Conservation (phyloP, 2,113 vertebrate species). For the Thamnophis sirtalis region DNA sequence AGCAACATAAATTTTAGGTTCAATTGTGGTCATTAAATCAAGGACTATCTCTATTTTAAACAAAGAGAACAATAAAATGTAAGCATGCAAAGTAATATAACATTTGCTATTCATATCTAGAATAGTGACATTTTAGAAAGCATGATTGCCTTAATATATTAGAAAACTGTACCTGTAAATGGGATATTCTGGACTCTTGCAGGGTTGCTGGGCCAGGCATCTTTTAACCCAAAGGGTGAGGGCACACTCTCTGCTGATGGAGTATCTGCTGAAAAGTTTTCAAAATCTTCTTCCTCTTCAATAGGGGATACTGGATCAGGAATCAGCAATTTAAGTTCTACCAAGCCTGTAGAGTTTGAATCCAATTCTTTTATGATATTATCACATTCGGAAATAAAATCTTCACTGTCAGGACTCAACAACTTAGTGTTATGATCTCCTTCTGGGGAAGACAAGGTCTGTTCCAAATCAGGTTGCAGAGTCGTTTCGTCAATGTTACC, state of each 20-base stretch:
- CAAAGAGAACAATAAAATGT: background rate
- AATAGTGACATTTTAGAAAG: background rate
- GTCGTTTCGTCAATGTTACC: conserved; percentile 21
- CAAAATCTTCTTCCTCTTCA: conserved; percentile 77
- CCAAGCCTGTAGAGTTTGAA: conserved; percentile 55
- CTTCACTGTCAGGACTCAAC: conserved; percentile 63
- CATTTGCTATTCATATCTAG: background rate
- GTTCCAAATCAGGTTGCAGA: conserved; percentile 21
- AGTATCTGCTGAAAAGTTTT: conserved; percentile 76
- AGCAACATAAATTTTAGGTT: background rate
- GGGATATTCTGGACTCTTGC: conserved; percentile 71
- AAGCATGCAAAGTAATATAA: background rate
- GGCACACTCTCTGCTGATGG: conserved; percentile 73
- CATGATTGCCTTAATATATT: background rate
- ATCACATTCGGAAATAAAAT: conserved; percentile 84
- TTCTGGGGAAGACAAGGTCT: conserved; percentile 25
- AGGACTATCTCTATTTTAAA: background rate
- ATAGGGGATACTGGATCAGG: conserved; percentile 44
- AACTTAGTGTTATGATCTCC: conserved; percentile 53
- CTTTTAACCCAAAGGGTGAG: conserved; percentile 74
- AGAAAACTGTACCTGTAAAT: conserved; percentile 82
- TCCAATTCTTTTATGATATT: conserved; percentile 86
- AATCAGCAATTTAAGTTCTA: conserved; percentile 49
- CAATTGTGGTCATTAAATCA: background rate
- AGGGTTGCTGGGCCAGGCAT: conserved; percentile 34